phyloP scores from a whole-genome alignment of 2,797 vertebrate genomes.

The Mormyrus hasselquistii region DNA sequence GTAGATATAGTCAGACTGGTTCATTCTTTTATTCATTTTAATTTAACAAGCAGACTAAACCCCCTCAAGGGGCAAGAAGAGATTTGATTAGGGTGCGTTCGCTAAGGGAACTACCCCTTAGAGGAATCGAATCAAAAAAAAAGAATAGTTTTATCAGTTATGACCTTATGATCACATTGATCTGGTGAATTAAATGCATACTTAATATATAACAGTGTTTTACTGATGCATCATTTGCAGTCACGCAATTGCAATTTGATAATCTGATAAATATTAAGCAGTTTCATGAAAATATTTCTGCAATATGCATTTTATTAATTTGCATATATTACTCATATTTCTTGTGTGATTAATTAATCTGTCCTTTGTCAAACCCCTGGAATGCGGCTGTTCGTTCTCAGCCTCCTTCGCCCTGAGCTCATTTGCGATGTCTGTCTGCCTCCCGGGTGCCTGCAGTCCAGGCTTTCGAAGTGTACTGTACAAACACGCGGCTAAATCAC shows the following conservation, averaged over 20 bases:
- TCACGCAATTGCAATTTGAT: neutral
- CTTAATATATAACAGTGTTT: neutral
- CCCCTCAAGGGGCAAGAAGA: neutral
- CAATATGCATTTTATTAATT: neutral
- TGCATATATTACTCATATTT: neutral
- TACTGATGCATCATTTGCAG: neutral
- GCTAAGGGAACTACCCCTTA: neutral
- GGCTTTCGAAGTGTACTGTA: neutral
- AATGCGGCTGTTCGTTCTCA: neutral
- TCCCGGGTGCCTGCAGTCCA: neutral
- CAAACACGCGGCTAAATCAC: neutral
- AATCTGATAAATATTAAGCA: neutral
- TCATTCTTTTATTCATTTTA: neutral
- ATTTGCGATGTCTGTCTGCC: neutral
- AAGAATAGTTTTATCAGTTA: neutral
- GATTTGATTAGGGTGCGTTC: neutral
- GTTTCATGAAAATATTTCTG: neutral
- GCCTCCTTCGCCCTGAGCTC: neutral
- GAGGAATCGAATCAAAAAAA: neutral
- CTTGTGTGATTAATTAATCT: neutral
- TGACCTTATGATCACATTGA: slow-evolving; percentile 1
- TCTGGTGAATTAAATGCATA: neutral
- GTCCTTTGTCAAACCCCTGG: slow-evolving; percentile 21
- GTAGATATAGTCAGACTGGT: neutral
- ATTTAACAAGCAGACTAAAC: neutral